phyloP scores from a whole-genome alignment of 2,113 vertebrate species.

The Leuciscus idus region DNA sequence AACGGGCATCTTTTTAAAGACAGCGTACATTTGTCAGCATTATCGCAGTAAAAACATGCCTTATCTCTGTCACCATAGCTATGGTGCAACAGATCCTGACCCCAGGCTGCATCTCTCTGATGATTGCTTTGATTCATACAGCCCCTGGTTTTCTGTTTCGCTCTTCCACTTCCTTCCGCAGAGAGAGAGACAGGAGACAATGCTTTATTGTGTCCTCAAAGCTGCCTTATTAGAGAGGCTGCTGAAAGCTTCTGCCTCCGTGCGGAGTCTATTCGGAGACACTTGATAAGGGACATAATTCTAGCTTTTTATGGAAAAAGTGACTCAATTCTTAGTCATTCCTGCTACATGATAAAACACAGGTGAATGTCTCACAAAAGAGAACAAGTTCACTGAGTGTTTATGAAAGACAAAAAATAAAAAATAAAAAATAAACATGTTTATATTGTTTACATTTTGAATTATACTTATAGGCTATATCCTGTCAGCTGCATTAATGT shows the following conservation, averaged over 20 bases:
- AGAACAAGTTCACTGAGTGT: not conserved
- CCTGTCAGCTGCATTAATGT: not conserved
- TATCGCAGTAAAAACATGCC: constrained; percentile 31
- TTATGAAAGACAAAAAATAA: not conserved
- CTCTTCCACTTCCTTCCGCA: constrained; percentile 45
- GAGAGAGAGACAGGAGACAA: constrained; percentile 38
- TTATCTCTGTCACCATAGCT: constrained; percentile 28
- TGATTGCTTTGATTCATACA: constrained; percentile 51
- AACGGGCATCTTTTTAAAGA: not conserved
- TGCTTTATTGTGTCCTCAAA: constrained; percentile 49
- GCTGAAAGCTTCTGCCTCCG: constrained; percentile 52
- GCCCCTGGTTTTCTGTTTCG: constrained; percentile 50
- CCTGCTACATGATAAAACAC: constrained; percentile 14
- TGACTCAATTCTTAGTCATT: constrained; percentile 17
- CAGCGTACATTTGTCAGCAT: not conserved
- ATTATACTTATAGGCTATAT: not conserved
- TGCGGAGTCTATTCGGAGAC: constrained; percentile 33
- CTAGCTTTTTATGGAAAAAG: constrained; percentile 13
- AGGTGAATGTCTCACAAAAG: not conserved
- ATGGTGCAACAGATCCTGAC: constrained; percentile 32
- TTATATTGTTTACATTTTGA: not conserved
- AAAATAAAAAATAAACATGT: not conserved
- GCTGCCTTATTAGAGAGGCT: constrained; percentile 46
- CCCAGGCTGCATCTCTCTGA: constrained; percentile 21
- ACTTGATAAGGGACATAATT: constrained; percentile 41